Base-by-base conservation (phyloP, 2,888 invertebrate genomes). In the Rhamphomyia laevipes region DNA sequence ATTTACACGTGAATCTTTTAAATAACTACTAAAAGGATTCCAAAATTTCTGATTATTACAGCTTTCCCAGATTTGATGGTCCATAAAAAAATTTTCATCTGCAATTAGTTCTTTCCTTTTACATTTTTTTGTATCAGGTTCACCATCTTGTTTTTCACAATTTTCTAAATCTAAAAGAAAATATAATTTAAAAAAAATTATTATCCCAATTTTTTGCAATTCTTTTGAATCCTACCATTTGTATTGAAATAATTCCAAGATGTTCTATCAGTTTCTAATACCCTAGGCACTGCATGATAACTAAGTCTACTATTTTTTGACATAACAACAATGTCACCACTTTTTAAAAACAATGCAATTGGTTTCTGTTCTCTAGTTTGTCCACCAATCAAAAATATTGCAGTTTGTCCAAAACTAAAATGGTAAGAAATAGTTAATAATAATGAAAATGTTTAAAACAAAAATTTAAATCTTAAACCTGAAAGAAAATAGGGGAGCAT, bases 311-410 rank as follows among this genome's bases (percentile, higher is more conserved):
- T 84, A 57, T 79, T 76, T 52, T 82, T 83, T 3, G 87, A 84
- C 97, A 99, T 96, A 0, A 97, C 71, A 31, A 93, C 71, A 47
- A 96, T 76, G 70, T 99, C 97, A 1, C 97, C 97, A 70, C 90
- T 91, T 50, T 80, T 75, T 3, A 99, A 71, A 59, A 82, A 78
- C 46, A 99, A 62, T 1, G 88, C 80, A 16, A 76, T 72, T 3
- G 87, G 83, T 60, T 78, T 72, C 45, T 78, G 76, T 33, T 81
- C 77, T 59, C 81, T 81, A 0, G 79, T 79, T 57, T 66, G 65
- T 1, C 94, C 93, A 17, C 97, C 97, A 56, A 97, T 78, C 35
- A 99, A 74, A 69, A 97, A 99, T 60, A 99, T 80, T 13, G 94
- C 95, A 47, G 87, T 81, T 69, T 93, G 94, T 0, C 97, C 99